phyloP scores from a whole-genome alignment of 2,888 invertebrate species.

The Pseudanteris insignis region DNA sequence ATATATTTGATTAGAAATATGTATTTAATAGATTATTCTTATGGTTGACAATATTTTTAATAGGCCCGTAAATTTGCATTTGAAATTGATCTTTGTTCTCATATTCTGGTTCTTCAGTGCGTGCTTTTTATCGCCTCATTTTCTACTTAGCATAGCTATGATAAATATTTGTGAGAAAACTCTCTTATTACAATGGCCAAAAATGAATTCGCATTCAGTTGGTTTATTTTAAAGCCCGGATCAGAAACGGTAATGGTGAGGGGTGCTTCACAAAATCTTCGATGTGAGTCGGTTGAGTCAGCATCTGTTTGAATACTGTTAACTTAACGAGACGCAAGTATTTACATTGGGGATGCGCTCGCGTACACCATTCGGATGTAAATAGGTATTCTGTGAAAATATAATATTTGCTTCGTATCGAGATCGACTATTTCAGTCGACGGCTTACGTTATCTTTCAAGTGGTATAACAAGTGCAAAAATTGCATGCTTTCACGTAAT shows the following conservation, averaged over 20 bases:
- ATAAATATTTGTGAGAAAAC: slow-evolving; percentile 31
- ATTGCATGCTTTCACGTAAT: slow-evolving; percentile 36
- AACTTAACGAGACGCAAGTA: slow-evolving; percentile 58
- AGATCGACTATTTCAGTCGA: slow-evolving; percentile 46
- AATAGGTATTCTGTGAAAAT: slow-evolving; percentile 47
- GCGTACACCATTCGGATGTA: slow-evolving; percentile 46
- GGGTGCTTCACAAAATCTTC: slow-evolving; percentile 39
- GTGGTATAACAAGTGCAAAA: slow-evolving; percentile 42
- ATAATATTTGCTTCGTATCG: slow-evolving; percentile 45
- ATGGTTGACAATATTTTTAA: slow-evolving; percentile 4
- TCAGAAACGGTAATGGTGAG: slow-evolving; percentile 6
- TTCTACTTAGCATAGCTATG: neutral
- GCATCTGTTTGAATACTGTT: slow-evolving; percentile 57
- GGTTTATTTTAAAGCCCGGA: slow-evolving; percentile 33
- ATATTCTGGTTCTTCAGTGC: too few species aligned
- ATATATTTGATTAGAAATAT: too few species aligned
- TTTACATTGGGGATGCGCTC: slow-evolving; percentile 52
- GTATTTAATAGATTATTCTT: too few species aligned
- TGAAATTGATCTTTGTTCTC: too few species aligned
- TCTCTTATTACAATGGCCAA: slow-evolving; percentile 27
- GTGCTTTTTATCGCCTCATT: slow-evolving; percentile 3
- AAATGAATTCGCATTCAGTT: slow-evolving; percentile 29
- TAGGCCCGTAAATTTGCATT: neutral
- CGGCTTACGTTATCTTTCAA: slow-evolving; percentile 39
- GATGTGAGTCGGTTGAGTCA: slow-evolving; percentile 42